phyloP scores from a whole-genome alignment of 2,797 vertebrate species.

The Helarctos malayanus region DNA sequence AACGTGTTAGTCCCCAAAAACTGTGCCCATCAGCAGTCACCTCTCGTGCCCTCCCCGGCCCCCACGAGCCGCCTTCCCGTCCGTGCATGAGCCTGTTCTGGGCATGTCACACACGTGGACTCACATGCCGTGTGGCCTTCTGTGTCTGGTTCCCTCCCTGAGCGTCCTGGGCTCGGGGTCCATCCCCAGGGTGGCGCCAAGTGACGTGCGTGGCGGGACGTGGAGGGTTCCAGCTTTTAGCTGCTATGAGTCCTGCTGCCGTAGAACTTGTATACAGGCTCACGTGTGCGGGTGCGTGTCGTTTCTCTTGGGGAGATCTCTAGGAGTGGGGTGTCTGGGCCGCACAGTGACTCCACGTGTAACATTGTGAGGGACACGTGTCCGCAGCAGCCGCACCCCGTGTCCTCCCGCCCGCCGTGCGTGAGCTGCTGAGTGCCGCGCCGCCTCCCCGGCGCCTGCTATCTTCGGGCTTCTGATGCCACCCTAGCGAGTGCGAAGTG shows the following conservation, averaged over 20 bases:
- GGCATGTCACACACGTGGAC: accelerated
- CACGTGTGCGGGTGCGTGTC: neutral
- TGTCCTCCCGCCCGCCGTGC: neutral
- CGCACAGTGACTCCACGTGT: accelerated
- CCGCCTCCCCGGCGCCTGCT: neutral
- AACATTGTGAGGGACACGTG: no score
- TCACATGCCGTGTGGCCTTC: accelerated
- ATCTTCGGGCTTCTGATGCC: neutral
- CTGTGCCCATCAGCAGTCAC: no score
- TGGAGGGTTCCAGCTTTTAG: neutral
- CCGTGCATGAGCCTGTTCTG: neutral
- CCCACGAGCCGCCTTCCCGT: accelerated
- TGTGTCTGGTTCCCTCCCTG: neutral
- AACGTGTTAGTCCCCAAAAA: neutral
- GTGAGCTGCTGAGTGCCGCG: neutral
- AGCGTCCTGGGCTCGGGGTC: accelerated
- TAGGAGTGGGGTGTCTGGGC: neutral
- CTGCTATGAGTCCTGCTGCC: accelerated
- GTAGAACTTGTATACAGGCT: accelerated
- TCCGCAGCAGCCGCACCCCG: accelerated
- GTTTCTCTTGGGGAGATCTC: neutral
- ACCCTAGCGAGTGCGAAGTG: neutral
- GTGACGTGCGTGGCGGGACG: neutral
- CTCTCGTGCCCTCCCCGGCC: no score
- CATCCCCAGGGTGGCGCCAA: neutral